These are phyloP conservation scores for Aplocera efformata DNA, from an alignment of 2,888 invertebrate genomes.

Conservation along the genomic window DNA sequence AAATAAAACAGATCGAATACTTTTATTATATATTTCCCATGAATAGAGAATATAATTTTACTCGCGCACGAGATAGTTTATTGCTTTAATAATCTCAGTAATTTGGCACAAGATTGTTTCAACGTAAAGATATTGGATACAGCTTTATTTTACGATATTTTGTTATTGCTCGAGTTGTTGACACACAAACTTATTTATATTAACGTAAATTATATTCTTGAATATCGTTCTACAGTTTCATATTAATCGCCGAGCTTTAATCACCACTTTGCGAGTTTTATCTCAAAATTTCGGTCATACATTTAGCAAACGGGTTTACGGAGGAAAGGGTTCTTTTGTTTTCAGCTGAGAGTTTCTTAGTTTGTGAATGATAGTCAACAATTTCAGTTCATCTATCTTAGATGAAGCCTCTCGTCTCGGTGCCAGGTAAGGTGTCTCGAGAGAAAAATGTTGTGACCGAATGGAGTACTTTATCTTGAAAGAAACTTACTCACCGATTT, in stretches of 20 bases:
- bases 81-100: constrained; percentile 19
- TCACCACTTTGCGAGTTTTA: constrained; percentile 13
- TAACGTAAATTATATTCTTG: constrained; percentile 4
- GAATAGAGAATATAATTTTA: constrained; percentile 1
- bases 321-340: constrained; percentile 7
- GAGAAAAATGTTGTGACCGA: constrained; percentile 23
- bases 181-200: constrained; percentile 14
- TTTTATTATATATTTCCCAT: constrained; percentile 5
- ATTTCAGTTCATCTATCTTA: constrained; percentile 14
- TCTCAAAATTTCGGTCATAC: constrained; percentile 7
- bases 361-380: constrained; percentile 12
- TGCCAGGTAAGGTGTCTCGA: constrained; percentile 23
- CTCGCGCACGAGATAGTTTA: constrained; percentile 19
- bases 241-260: constrained; percentile 13
- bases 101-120: constrained; percentile 20
- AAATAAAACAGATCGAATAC: not conserved
- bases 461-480: constrained; percentile 23
- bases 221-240: not conserved
- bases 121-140: constrained; percentile 20
- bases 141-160: constrained; percentile 18
- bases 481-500: constrained; percentile 21
- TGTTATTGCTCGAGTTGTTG: constrained; percentile 9
- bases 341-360: constrained; percentile 9
- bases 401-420: constrained; percentile 9
- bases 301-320: constrained; percentile 8